Conservation (phyloP, 53 echinoderm and acorn worm species). For the Paelopatides confundens region DNA sequence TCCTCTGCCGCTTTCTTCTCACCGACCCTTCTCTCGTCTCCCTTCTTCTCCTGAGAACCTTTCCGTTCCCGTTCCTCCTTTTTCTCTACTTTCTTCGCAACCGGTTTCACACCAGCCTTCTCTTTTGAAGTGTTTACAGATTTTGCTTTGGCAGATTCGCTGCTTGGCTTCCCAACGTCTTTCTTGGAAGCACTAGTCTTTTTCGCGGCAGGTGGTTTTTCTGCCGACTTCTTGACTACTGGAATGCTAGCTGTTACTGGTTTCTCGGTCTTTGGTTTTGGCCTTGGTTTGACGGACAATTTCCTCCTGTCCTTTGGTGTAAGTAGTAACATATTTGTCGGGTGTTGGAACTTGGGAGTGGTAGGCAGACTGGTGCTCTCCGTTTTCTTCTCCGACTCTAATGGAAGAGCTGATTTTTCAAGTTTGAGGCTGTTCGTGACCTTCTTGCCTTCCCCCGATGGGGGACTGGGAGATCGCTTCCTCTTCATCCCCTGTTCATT, state of each 20-base stretch:
- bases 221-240: conserved; percentile 52
- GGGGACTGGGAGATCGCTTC: conserved; percentile 86
- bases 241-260: background rate
- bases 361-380: conserved; percentile 50
- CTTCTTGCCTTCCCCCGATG: conserved; percentile 46
- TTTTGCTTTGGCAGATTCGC: conserved; percentile 14
- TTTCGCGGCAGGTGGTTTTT: conserved; percentile 68
- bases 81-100: conserved; percentile 29
- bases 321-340: conserved; percentile 70
- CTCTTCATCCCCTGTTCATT: conserved; percentile 58
- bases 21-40: conserved; percentile 48
- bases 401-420: background rate
- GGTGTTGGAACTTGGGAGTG: conserved; percentile 57
- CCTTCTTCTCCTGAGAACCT: conserved; percentile 43
- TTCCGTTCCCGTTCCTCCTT: conserved; percentile 61
- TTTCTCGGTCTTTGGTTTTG: conserved; percentile 34
- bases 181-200: conserved; percentile 35
- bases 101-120: conserved; percentile 8
- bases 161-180: background rate
- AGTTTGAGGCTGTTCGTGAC: conserved; percentile 1
- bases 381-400: conserved; percentile 20
- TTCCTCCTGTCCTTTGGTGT: conserved; percentile 65
- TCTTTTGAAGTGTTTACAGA: background rate
- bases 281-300: conserved; percentile 52
- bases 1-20: conserved; percentile 57